Conservation (phyloP, 2,888 invertebrate genomes). For the Falcaria lacertinaria region DNA sequence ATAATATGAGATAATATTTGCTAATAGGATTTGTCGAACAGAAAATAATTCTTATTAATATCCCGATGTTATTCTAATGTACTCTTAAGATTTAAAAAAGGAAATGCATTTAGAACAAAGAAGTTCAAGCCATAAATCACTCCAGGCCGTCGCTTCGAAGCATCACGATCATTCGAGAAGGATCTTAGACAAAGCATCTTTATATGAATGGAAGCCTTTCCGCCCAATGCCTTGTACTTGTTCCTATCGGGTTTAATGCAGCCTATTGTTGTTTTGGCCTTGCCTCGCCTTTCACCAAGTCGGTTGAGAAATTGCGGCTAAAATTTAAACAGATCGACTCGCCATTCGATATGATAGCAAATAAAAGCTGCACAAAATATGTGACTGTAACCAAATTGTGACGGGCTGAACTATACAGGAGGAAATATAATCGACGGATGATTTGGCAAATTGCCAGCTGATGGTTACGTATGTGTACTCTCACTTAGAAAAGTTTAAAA, state of each 20-base stretch:
- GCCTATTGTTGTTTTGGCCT: conserved; percentile 58
- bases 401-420: neutral
- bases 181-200: conserved; percentile 56
- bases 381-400: neutral
- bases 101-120: neutral
- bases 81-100: neutral
- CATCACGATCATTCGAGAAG: conserved; percentile 42
- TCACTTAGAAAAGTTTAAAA: too few relatives aligned
- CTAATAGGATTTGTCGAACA: too few relatives aligned
- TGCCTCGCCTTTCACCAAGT: conserved; percentile 64
- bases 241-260: conserved; percentile 46
- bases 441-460: too few relatives aligned
- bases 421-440: too few relatives aligned
- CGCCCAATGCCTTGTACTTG: conserved; percentile 40
- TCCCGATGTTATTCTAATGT: neutral
- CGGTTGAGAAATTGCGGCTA: conserved; percentile 59
- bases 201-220: conserved; percentile 60
- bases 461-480: too few relatives aligned
- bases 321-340: conserved; percentile 32
- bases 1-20: too few relatives aligned
- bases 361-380: conserved; percentile 26
- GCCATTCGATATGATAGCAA: conserved; percentile 15
- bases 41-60: too few relatives aligned
- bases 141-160: neutral
- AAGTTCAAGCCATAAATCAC: neutral